Conservation (phyloP, 2,113 vertebrate species). For the Leptobrachium ailaonicum region DNA sequence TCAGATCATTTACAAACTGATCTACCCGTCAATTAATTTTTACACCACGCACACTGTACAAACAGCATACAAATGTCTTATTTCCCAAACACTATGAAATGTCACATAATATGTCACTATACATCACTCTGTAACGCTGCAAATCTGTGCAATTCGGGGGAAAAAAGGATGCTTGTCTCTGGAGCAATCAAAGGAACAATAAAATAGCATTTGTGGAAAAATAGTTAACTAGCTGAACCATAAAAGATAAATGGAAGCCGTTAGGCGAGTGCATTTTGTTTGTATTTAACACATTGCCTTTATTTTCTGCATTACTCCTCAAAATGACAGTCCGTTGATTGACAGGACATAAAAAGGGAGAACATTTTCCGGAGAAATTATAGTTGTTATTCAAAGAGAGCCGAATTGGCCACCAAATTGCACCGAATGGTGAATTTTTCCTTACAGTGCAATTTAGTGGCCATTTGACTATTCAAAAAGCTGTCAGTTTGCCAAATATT, state of each 20-base stretch:
- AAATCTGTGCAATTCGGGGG: neutral
- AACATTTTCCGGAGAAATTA: slow-evolving; percentile 20
- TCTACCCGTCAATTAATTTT: no score
- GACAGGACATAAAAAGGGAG: neutral
- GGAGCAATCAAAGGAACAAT: neutral
- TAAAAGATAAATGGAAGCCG: slow-evolving; percentile 31
- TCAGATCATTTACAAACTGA: no score
- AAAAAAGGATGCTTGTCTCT: neutral
- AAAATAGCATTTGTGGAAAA: neutral
- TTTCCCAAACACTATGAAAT: neutral
- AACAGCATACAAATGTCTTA: neutral
- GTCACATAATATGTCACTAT: neutral
- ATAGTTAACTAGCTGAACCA: neutral
- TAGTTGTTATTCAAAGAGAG: no score
- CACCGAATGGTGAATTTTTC: no score
- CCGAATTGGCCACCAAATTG: no score
- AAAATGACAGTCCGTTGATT: neutral
- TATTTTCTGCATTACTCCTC: neutral
- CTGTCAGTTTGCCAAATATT: no score
- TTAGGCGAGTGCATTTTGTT: neutral
- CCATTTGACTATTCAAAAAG: no score
- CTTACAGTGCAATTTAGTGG: no score
- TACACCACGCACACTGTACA: neutral
- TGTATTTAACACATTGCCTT: neutral
- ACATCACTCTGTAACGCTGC: neutral